phyloP scores from a whole-genome alignment of 2,888 invertebrate genomes.

The Bursaphelenchus okinawaensis region DNA sequence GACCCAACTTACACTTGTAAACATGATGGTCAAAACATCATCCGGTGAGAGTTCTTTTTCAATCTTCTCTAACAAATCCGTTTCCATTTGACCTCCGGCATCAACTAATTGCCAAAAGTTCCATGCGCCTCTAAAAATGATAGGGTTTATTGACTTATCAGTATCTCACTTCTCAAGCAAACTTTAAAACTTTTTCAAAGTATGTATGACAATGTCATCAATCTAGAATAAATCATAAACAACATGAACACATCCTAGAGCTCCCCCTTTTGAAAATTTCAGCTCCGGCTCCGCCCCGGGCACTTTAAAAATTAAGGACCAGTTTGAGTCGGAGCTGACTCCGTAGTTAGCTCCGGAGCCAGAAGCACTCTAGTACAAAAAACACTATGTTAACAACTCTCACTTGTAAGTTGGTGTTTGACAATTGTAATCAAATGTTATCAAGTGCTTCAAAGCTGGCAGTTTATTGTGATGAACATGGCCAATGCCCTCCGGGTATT shows the following conservation, averaged over 20 bases:
- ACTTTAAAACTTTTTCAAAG: no score
- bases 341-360: no score
- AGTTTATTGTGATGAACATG: constrained; percentile 29
- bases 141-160: background rate
- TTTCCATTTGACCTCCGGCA: background rate
- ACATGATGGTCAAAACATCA: constrained; percentile 67
- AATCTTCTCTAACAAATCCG: constrained; percentile 2
- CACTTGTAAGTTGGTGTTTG: background rate
- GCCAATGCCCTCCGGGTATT: constrained; percentile 28
- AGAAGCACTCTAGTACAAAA: no score
- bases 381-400: no score
- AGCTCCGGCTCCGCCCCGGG: no score
- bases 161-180: no score
- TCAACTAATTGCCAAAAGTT: background rate
- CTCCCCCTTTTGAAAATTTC: no score
- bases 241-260: no score
- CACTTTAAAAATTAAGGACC: no score
- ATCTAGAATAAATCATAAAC: no score
- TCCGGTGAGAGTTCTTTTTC: constrained; percentile 57
- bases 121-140: background rate
- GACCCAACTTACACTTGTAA: constrained; percentile 38
- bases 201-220: no score
- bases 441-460: constrained; percentile 62
- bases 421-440: constrained; percentile 59
- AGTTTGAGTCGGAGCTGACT: no score